These are phyloP conservation scores for Tanytarsus gracilentus DNA, from an alignment of 2,888 invertebrate genomes.

Conservation along the genomic window DNA sequence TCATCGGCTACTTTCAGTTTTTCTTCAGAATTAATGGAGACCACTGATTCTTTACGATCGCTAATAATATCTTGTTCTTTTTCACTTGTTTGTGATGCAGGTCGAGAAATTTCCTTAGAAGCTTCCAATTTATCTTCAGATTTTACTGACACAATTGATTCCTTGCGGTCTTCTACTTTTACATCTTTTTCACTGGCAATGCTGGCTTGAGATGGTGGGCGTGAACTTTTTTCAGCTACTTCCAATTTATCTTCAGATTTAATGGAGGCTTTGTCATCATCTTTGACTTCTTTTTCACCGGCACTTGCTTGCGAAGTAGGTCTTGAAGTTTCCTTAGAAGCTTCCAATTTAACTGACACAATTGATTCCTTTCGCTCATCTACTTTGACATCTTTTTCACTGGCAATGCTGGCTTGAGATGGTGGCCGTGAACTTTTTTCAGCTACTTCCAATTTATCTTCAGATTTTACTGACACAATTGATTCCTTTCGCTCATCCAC, in stretches of 20 bases:
- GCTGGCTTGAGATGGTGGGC: slow-evolving; percentile 28
- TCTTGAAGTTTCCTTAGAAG: slow-evolving; percentile 30
- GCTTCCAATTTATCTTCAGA: slow-evolving; percentile 14
- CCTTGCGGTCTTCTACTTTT: slow-evolving; percentile 33
- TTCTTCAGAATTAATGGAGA: neutral
- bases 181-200: slow-evolving; percentile 28
- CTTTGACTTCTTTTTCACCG: neutral
- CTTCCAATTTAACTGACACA: slow-evolving; percentile 11
- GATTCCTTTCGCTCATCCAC: slow-evolving; percentile 1
- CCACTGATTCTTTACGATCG: slow-evolving; percentile 15
- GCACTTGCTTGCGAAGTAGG: slow-evolving; percentile 28
- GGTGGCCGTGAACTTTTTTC: slow-evolving; percentile 28
- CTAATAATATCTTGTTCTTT: too few species aligned
- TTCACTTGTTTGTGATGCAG: slow-evolving; percentile 34
- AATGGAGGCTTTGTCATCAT: slow-evolving; percentile 32
- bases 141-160: slow-evolving; percentile 33
- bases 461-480: neutral
- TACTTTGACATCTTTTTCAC: slow-evolving; percentile 26
- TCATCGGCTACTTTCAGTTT: slow-evolving; percentile 12
- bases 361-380: neutral
- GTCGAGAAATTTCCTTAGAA: slow-evolving; percentile 32
- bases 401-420: slow-evolving; percentile 30
- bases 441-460: slow-evolving; percentile 8
- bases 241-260: slow-evolving; percentile 3
- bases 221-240: slow-evolving; percentile 30